Base-by-base conservation (phyloP, 1,140 invertebrate species). In the Ruditapes philippinarum region DNA sequence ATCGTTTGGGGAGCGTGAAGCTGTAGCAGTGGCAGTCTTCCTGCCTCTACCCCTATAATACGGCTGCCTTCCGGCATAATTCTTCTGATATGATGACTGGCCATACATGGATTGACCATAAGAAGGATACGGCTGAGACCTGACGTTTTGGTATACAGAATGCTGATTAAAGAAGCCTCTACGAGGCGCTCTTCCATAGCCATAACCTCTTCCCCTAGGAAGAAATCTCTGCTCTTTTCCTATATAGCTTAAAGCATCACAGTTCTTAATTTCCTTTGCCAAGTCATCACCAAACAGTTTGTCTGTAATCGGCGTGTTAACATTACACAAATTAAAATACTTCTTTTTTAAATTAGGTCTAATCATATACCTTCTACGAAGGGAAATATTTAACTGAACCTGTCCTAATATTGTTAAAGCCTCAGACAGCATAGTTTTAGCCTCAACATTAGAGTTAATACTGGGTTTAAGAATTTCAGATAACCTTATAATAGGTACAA, bases 221-320 rank as follows among this genome's bases (percentile, higher is more conserved):
- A 28, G n/a, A 14, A 60, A 60, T 28, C n/a, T n/a, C 57, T 70
- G 33, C 3, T 70, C 65, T 38, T 70, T 70, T 11, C 65, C 65
- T 38, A 70, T 33, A 36, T 17, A 11, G 33, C 28, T 70, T 11
- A 38, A 33, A n/a, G 28, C 4, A 31, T 60, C 36, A 54, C 81
- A 83, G 7, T 42, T 42, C 49, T 83, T 22, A n/a, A 83, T 83
- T 31, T 83, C 81, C 31, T 83, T 85, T 28, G 57, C 40, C 19
- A 83, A 19, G 25, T 83, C 60, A 70, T 83, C 81, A n/a, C 81
- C 81, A 49, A n/a, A n/a, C n/a, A n/a, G n/a, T n/a, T n/a, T n/a
- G n/a, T 17, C n/a, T 28, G 78, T 36, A 60, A 80, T 80, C 0
- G 49, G 78, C 12, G 51, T 57, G 28, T 31, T 1, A 19, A 80